Conservation (phyloP, 2,797 vertebrate species). For the Trichosurus vulpecula region DNA sequence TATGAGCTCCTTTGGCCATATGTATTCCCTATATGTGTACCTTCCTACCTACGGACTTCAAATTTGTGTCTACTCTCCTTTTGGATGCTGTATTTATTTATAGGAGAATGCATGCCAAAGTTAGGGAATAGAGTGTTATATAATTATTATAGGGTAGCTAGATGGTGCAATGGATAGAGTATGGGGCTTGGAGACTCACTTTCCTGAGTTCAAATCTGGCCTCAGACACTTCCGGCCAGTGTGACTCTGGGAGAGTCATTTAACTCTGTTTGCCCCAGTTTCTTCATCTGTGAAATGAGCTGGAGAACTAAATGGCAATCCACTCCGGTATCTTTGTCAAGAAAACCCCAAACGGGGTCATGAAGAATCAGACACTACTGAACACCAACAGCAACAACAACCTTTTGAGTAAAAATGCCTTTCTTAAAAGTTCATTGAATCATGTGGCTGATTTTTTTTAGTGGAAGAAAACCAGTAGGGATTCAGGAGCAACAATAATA, state of each 20-base stretch:
- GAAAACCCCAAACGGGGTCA: not conserved
- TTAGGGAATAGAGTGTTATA: not conserved
- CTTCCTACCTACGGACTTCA: too few relatives aligned
- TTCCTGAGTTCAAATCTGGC: too few relatives aligned
- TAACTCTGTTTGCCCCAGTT: not conserved
- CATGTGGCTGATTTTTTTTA: not conserved
- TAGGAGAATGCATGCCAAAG: not conserved
- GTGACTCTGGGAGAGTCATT: not conserved
- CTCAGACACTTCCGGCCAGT: not conserved
- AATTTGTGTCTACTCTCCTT: too few relatives aligned
- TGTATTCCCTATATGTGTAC: too few relatives aligned
- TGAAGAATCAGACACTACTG: not conserved
- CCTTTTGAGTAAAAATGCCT: not conserved
- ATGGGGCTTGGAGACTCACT: too few relatives aligned
- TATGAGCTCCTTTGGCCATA: too few relatives aligned
- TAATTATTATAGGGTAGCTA: not conserved
- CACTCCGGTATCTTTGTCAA: not conserved
- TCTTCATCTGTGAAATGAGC: not conserved
- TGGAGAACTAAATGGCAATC: not conserved
- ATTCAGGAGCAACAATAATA: not conserved
- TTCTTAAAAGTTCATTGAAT: not conserved
- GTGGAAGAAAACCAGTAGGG: not conserved
- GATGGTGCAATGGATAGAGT: not conserved
- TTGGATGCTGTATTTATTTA: not conserved
- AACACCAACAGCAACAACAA: not conserved